A percentile compares a stretch with the other conserved stretches of the same genome.
phyloP scores from a whole-genome alignment of 2,113 vertebrate genomes.

The Sigmodon hispidus region DNA sequence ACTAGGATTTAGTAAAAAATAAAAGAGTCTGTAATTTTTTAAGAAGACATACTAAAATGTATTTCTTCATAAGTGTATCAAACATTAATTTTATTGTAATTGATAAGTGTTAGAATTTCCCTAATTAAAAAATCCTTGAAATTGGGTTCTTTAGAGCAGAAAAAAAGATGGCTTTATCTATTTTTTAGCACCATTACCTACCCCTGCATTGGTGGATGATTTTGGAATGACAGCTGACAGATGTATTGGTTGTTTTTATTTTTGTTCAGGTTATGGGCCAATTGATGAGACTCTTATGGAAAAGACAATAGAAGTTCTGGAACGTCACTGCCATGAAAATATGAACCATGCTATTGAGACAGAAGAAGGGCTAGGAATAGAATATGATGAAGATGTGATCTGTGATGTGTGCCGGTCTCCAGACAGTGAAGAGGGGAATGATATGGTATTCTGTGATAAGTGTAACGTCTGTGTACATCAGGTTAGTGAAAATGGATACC shows the following conservation, averaged over 20 bases:
- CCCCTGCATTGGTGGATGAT: slow-evolving; percentile 47
- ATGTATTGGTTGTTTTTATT: slow-evolving; percentile 71
- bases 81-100: slow-evolving; percentile 29
- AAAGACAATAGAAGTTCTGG: slow-evolving; percentile 94
- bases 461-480: slow-evolving; percentile 99
- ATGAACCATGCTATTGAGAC: slow-evolving; percentile 99
- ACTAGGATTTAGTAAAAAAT: slow-evolving; percentile 23
- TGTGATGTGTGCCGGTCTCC: slow-evolving; percentile 99
- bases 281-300: slow-evolving; percentile 97
- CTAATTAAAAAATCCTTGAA: slow-evolving; percentile 41
- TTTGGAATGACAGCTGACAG: slow-evolving; percentile 58
- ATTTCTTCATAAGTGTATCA: slow-evolving; percentile 54
- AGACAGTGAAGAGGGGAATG: slow-evolving; percentile 98
- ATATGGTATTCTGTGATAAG: slow-evolving; percentile 99
- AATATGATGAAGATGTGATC: slow-evolving; percentile 98
- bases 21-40: slow-evolving; percentile 12
- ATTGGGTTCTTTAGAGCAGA: background rate
- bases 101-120: slow-evolving; percentile 46
- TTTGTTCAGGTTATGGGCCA: slow-evolving; percentile 88
- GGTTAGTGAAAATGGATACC: slow-evolving; percentile 84
- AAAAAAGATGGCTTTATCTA: slow-evolving; percentile 51
- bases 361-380: slow-evolving; percentile 97
- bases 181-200: slow-evolving; percentile 55
- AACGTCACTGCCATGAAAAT: slow-evolving; percentile 95
- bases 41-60: slow-evolving; percentile 47